Evolutionary conservation across 2,888 invertebrate genomes (phyloP).

Genomic region (Epirrhoe tristata): DNA sequence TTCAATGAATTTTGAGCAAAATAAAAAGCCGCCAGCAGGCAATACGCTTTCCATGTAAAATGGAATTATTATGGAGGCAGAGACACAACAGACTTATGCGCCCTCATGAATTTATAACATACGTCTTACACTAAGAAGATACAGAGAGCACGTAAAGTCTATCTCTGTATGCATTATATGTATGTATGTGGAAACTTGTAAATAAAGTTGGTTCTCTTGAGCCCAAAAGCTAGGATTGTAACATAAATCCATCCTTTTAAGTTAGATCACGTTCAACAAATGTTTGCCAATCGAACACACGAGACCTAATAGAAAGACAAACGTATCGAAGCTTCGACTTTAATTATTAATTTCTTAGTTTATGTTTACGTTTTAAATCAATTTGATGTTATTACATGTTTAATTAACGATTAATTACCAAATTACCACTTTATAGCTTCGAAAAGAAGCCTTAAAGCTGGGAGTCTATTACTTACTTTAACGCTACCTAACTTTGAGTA

Average conservation of each 20-base stretch:
- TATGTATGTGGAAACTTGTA: slow-evolving; percentile 55
- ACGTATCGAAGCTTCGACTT: slow-evolving; percentile 66
- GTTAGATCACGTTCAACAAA: slow-evolving; percentile 79
- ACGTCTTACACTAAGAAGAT: slow-evolving; percentile 59
- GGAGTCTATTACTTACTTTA: neutral
- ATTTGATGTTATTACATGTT: slow-evolving; percentile 7
- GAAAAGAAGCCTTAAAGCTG: neutral
- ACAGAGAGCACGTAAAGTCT: slow-evolving; percentile 35
- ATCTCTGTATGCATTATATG: slow-evolving; percentile 32
- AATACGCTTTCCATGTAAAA: slow-evolving; percentile 44
- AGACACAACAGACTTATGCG: slow-evolving; percentile 50
- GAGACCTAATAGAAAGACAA: slow-evolving; percentile 72
- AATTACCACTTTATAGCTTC: neutral
- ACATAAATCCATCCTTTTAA: slow-evolving; percentile 74
- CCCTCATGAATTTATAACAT: slow-evolving; percentile 66
- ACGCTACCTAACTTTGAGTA: neutral
- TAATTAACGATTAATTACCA: slow-evolving; percentile 2
- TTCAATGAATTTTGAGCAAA: slow-evolving; percentile 36
- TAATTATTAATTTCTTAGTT: slow-evolving; percentile 56
- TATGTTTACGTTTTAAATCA: slow-evolving; percentile 29
- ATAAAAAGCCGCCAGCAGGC: slow-evolving; percentile 37
- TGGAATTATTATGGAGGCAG: slow-evolving; percentile 44
- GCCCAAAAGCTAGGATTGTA: slow-evolving; percentile 63
- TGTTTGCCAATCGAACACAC: slow-evolving; percentile 73
- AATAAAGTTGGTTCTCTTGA: slow-evolving; percentile 65